Evolutionary conservation across 2,797 vertebrate species (phyloP).

Genomic region (Lepilemur septentrionalis): DNA sequence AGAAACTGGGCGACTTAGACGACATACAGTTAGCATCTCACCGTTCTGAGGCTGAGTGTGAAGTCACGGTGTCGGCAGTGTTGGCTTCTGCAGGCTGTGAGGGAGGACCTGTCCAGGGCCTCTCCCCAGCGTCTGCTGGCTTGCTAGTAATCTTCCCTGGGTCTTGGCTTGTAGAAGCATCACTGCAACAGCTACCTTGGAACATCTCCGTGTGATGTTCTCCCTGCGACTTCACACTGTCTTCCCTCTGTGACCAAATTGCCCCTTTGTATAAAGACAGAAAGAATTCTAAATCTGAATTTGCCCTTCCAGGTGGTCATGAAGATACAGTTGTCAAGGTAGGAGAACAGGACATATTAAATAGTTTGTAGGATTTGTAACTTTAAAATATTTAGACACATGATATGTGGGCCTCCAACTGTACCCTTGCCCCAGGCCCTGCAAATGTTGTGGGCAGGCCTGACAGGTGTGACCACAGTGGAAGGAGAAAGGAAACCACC

Average conservation of each 20-base stretch:
- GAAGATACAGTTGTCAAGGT: background rate
- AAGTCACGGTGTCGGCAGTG: background rate
- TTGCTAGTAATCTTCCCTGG: background rate
- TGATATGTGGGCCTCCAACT: background rate
- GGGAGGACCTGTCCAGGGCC: accelerated
- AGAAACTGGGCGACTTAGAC: background rate
- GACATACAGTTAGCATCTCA: no score
- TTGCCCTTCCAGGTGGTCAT: background rate
- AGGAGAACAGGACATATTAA: background rate
- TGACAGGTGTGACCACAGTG: background rate
- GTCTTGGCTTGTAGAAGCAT: background rate
- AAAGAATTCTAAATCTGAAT: background rate
- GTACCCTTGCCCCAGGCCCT: background rate
- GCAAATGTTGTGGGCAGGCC: background rate
- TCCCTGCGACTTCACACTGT: background rate
- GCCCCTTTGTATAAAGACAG: background rate
- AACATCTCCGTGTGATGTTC: background rate
- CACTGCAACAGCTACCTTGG: background rate
- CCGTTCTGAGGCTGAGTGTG: background rate
- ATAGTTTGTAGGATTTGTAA: background rate
- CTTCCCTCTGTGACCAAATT: background rate
- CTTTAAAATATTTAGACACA: background rate
- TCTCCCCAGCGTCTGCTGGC: background rate
- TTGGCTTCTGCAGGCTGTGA: background rate
- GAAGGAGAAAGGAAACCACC: background rate